phyloP scores from a whole-genome alignment of 2,113 vertebrate genomes.

The Vombatus ursinus region DNA sequence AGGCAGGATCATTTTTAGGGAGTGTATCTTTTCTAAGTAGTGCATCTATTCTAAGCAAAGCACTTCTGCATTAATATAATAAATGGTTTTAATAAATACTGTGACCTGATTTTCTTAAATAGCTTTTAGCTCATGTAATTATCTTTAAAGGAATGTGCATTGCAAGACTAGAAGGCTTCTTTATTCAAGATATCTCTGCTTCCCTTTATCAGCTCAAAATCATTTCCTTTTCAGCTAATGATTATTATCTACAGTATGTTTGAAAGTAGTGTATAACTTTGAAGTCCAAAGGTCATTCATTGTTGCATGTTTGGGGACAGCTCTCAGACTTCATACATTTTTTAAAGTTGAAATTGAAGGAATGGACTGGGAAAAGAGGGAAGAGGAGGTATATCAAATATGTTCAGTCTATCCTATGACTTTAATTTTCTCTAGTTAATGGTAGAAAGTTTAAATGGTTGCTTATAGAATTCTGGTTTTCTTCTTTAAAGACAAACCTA shows the following conservation, averaged over 20 bases:
- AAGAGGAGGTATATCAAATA: background rate
- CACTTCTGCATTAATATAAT: conserved; percentile 4
- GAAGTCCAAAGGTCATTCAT: conserved; percentile 33
- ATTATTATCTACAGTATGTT: background rate
- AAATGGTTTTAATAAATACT: conserved; percentile 30
- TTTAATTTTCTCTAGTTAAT: background rate
- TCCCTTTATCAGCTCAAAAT: conserved; percentile 29
- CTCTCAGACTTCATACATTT: background rate
- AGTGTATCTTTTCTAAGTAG: conserved; percentile 22
- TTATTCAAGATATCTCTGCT: background rate
- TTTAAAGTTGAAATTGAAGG: background rate
- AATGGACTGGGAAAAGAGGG: background rate
- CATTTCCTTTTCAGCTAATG: conserved; percentile 18
- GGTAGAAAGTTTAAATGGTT: background rate
- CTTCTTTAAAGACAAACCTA: background rate
- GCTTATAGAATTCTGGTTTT: background rate
- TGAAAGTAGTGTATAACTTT: conserved; percentile 19
- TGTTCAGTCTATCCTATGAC: background rate
- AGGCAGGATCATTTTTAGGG: background rate
- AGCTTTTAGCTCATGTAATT: conserved; percentile 15
- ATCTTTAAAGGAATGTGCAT: conserved; percentile 13
- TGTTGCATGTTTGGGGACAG: background rate
- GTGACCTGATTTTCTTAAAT: conserved; percentile 1
- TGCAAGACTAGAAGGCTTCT: background rate
- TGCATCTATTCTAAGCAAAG: conserved; percentile 34